Evolutionary conservation across 2,888 invertebrate species (phyloP), one percentile per base, ranked within the genome.

Genomic region (Villa cingulata): DNA sequence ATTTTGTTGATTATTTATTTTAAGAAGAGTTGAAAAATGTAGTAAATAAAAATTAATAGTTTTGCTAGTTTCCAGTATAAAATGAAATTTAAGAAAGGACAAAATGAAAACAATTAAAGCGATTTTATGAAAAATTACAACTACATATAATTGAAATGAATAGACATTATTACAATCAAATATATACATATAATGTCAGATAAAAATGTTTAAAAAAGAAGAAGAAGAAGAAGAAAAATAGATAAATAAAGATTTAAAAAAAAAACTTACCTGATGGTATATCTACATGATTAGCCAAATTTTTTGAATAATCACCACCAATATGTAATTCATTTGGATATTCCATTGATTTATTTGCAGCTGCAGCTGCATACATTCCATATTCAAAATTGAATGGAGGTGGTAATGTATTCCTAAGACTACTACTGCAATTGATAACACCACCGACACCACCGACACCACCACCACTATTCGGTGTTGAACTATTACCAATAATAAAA

Each of bases 281-380:
- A 53, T 70, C 70, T 68, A 70, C 69, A 53, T 70, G 70, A 47
- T 68, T 69, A 43, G 63, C 66, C 55, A 63, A 64, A 50, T 60
- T 63, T 56, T 69, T 69, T 16, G 64, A 57, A 57, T 63, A 69
- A 49, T 69, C 68, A 53, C 59, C 65, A 43, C 63, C 58, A 57
- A 66, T 60, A 37, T 66, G 64, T 43, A 69, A 58, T 18, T 69
- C 68, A 55, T 65, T 68, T 41, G 68, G 64, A 53, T 63, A 69
- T 45, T 69, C 68, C 19, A 63, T 55, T 41, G 56, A 54, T 23
- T 59, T 54, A 41, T 47, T 48, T 20, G 43, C 29, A 4, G 29
- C 29, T 32, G 29, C 29, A 32, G 10, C 29, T 12, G 37, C 41
- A 48, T 51, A 51, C 48, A 51, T 45, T 34, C 49, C 53, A 40